Evolutionary conservation across 2,113 vertebrate genomes (phyloP).

Genomic region (Takifugu bimaculatus): DNA sequence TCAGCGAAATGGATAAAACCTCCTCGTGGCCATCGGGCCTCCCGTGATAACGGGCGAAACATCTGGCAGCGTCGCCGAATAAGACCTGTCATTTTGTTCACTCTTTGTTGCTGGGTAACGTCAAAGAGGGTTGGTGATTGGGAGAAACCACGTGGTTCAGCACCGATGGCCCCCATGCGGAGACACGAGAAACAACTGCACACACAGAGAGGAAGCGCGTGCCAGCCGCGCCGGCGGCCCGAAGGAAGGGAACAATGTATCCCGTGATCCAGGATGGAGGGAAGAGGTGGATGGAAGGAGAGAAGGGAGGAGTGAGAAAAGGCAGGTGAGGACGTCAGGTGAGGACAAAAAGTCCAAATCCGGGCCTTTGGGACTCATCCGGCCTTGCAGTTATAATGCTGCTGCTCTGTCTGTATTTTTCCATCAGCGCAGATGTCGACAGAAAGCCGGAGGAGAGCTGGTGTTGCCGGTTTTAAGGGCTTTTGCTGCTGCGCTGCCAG

Average conservation of each 20-base stretch:
- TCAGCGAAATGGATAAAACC: too few relatives aligned
- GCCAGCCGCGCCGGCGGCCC: constrained; percentile 52
- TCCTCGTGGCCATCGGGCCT: too few relatives aligned
- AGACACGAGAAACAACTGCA: constrained; percentile 34
- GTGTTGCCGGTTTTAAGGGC: too few relatives aligned
- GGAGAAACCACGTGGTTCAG: constrained; percentile 44
- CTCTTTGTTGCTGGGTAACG: constrained; percentile 23
- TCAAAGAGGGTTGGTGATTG: constrained; percentile 53
- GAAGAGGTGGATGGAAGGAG: constrained; percentile 2
- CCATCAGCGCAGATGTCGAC: constrained; percentile 32
- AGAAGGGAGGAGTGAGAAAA: background rate
- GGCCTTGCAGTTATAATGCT: too few relatives aligned
- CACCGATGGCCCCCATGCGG: constrained; percentile 22
- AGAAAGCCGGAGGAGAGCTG: constrained; percentile 34
- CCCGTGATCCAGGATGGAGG: constrained; percentile 49
- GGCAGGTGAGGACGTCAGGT: constrained; percentile 16
- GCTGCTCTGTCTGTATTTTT: constrained; percentile 11
- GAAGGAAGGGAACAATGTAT: constrained; percentile 57
- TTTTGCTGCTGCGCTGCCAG: too few relatives aligned
- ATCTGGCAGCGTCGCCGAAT: background rate
- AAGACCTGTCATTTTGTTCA: constrained; percentile 19
- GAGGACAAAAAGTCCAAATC: background rate
- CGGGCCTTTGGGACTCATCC: too few relatives aligned
- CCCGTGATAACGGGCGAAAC: too few relatives aligned
- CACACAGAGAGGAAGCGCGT: constrained; percentile 38